Evolutionary conservation across 37 sponge, comb jelly and placozoan genomes (phyloP).

Genomic region (Spongilla lacustris): DNA sequence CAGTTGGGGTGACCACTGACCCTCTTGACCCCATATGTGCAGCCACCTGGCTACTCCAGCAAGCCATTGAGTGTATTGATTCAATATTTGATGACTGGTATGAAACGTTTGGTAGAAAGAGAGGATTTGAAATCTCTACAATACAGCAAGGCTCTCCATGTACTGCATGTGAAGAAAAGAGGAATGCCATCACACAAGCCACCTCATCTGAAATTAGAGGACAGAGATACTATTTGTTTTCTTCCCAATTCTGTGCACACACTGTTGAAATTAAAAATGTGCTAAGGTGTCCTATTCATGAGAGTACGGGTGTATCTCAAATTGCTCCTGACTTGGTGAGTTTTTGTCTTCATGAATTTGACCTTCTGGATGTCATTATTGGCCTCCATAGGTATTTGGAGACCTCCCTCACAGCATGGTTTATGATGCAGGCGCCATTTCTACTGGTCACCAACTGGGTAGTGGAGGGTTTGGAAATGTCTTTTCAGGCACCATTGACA

Average conservation of each 20-base stretch:
- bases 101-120: conserved; percentile 58
- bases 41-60: conserved; percentile 79
- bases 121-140: conserved; percentile 15
- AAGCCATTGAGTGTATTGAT: conserved; percentile 57
- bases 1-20: neutral
- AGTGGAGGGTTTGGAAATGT: conserved; percentile 81
- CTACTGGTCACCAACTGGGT: conserved; percentile 41
- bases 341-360: neutral
- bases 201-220: too few species aligned
- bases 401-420: conserved; percentile 47
- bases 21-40: neutral
- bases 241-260: conserved; percentile 28
- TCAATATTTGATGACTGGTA: conserved; percentile 92
- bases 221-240: conserved; percentile 40
- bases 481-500: conserved; percentile 19
- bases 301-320: conserved; percentile 21
- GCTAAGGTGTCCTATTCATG: conserved; percentile 60
- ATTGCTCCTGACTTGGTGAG: conserved; percentile 84
- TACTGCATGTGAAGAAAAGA: conserved; percentile 8
- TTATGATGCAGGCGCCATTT: conserved; percentile 22
- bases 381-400: conserved; percentile 61
- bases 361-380: too few species aligned
- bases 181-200: neutral
- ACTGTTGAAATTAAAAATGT: neutral
- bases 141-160: conserved; percentile 43